phyloP scores from a whole-genome alignment of 1,140 invertebrate genomes.

The Meloidogyne floridensis region DNA sequence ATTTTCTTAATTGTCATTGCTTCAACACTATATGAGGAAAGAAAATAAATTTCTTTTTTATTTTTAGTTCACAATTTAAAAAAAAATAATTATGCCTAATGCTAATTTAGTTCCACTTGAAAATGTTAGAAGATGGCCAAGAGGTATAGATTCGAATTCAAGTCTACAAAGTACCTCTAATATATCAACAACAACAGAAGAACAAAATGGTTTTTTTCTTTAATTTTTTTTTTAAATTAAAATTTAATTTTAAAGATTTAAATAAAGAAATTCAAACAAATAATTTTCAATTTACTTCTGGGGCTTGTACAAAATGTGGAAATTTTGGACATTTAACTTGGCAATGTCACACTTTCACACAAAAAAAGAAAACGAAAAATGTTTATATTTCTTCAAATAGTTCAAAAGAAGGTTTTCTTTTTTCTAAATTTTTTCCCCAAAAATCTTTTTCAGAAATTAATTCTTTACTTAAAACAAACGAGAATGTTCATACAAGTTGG shows the following conservation, averaged over 20 bases:
- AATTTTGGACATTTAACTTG: background rate
- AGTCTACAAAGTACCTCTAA: background rate
- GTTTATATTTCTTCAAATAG: background rate
- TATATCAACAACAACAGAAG: background rate
- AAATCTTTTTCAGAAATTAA: background rate
- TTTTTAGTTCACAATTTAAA: no score
- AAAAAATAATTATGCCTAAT: background rate
- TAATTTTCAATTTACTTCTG: background rate
- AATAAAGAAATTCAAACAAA: background rate
- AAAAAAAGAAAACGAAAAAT: background rate
- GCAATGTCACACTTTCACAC: no score
- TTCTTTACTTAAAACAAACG: background rate
- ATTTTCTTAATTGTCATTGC: no score
- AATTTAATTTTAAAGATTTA: background rate
- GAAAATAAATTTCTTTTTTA: no score
- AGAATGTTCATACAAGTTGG: background rate
- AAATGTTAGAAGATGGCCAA: background rate
- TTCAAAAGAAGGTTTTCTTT: background rate
- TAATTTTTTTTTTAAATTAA: background rate
- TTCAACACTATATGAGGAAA: no score
- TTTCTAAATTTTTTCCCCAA: background rate
- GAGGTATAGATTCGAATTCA: background rate
- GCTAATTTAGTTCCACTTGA: background rate
- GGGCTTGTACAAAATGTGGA: background rate
- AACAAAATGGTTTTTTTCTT: background rate